Conservation (phyloP, 2,113 vertebrate genomes). For the Hypanus sabinus region DNA sequence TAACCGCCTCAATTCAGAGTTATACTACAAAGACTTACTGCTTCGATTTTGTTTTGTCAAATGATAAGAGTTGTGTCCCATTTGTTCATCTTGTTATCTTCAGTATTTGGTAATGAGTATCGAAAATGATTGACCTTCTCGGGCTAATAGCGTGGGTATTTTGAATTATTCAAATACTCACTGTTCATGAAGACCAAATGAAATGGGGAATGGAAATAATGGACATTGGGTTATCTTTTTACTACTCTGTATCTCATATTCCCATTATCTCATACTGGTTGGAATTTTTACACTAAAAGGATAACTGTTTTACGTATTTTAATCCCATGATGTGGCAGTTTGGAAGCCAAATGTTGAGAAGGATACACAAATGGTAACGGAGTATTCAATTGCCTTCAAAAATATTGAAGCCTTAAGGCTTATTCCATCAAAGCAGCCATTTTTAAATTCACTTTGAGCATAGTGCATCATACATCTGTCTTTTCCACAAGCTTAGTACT, state of each 20-base stretch:
- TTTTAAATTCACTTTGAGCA: not conserved
- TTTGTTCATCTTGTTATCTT: not conserved
- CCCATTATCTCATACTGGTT: not conserved
- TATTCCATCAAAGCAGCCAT: not conserved
- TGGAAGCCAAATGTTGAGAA: not conserved
- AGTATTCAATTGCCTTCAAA: not conserved
- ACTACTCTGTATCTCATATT: not conserved
- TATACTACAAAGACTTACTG: too few relatives aligned
- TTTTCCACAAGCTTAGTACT: not conserved
- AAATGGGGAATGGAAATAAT: not conserved
- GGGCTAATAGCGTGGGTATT: not conserved
- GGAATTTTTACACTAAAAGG: not conserved
- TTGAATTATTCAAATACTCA: not conserved
- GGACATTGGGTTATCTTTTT: not conserved
- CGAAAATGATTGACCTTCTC: not conserved
- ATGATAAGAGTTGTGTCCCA: not conserved
- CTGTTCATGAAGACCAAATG: not conserved
- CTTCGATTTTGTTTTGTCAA: not conserved
- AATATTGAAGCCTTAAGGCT: not conserved
- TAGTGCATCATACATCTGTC: not conserved
- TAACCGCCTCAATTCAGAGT: not conserved
- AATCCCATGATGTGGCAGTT: not conserved
- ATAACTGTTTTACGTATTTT: not conserved
- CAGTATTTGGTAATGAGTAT: not conserved
- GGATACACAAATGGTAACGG: not conserved